Conservation (phyloP, 1,140 invertebrate species). For the Drosophila grimshawi region DNA sequence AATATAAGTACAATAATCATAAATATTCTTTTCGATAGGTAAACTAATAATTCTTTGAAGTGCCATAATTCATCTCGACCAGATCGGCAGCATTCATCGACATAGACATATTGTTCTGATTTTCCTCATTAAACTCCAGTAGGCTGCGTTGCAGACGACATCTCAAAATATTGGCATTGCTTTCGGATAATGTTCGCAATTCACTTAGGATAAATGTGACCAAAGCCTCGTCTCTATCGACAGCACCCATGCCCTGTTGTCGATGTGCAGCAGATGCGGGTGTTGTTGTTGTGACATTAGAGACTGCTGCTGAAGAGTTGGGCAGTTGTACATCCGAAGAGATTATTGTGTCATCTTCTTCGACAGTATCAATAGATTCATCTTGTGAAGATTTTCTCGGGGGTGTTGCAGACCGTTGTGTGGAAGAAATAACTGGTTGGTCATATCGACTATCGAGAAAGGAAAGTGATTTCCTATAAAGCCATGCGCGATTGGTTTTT, state of each 20-base stretch:
- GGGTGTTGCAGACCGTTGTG: no score
- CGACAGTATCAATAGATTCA: no score
- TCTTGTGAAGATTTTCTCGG: no score
- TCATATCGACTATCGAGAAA: no score
- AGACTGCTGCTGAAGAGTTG: no score
- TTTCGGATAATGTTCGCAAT: slow-evolving; percentile 1
- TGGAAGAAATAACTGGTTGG: no score
- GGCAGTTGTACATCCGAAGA: no score
- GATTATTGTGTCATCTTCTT: no score
- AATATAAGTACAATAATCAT: not conserved
- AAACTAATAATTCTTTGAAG: not conserved
- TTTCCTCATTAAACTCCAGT: slow-evolving; percentile 21
- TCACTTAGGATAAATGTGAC: slow-evolving; percentile 7
- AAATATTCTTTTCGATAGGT: not conserved
- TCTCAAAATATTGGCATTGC: slow-evolving; percentile 6
- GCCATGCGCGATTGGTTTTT: not conserved
- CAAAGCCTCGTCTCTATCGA: slow-evolving; percentile 5
- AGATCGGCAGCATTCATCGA: not conserved
- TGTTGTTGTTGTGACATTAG: not conserved
- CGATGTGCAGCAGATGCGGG: not conserved
- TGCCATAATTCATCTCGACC: no score
- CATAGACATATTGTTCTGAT: not conserved
- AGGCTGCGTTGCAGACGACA: slow-evolving; percentile 25
- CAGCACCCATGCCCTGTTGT: not conserved
- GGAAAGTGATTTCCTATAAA: no score